Evolutionary conservation across 2,113 vertebrate species (phyloP).

Genomic region (Smithornis capensis): DNA sequence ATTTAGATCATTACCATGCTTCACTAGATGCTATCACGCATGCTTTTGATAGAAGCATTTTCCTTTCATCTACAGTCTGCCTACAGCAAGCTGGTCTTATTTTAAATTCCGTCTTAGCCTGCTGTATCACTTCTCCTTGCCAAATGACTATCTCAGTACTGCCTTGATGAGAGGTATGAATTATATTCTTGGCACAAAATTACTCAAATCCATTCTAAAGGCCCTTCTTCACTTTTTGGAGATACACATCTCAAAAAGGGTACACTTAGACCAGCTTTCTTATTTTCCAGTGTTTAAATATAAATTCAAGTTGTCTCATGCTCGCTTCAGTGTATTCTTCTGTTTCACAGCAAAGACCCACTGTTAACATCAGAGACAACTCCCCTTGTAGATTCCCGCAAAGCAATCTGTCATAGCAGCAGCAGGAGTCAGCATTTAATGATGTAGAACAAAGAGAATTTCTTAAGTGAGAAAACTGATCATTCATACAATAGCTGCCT

Average conservation of each 20-base stretch:
- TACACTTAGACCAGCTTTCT: background rate
- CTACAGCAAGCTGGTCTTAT: background rate
- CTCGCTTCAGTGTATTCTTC: background rate
- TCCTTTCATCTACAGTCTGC: background rate
- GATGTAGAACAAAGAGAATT: slow-evolving; percentile 50
- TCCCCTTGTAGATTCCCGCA: background rate
- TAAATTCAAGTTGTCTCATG: background rate
- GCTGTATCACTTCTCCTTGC: background rate
- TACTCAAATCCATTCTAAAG: background rate
- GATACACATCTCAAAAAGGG: background rate
- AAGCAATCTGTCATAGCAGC: background rate
- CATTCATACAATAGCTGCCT: slow-evolving; percentile 2
- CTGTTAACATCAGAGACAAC: background rate
- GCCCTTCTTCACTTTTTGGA: background rate
- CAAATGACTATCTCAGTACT: background rate
- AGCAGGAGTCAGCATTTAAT: slow-evolving; percentile 49
- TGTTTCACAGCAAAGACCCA: background rate
- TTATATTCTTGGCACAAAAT: background rate
- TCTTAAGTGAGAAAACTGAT: slow-evolving; percentile 12
- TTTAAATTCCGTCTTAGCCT: background rate
- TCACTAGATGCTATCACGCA: background rate
- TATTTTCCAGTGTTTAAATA: background rate
- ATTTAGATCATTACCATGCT: background rate
- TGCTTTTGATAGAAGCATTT: background rate
- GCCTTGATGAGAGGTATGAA: background rate